Conservation (phyloP, 2,888 invertebrate genomes). For the Dendrolimus pini region DNA sequence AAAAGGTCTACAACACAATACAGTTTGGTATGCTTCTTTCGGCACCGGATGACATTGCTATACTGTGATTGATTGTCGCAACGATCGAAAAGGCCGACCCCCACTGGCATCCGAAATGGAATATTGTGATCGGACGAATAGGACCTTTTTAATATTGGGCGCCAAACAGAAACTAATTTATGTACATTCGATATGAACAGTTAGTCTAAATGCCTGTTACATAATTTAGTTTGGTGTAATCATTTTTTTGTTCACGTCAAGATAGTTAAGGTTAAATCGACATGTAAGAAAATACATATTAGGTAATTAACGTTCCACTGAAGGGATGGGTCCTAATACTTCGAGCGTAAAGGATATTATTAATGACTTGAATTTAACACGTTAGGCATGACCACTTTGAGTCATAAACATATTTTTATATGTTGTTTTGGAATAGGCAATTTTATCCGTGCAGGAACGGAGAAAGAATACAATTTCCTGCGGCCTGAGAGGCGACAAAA, state of each 20-base stretch:
- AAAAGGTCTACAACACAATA: conserved; percentile 10
- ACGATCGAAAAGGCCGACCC: conserved; percentile 68
- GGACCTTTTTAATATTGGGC: conserved; percentile 61
- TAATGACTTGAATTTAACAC: conserved; percentile 32
- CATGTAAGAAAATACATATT: conserved; percentile 6
- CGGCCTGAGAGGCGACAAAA: too few relatives aligned
- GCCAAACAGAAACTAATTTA: conserved; percentile 58
- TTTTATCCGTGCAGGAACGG: too few relatives aligned
- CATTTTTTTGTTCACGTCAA: background rate
- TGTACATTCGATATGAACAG: conserved; percentile 31
- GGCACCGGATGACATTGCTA: conserved; percentile 69
- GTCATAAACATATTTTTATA: too few relatives aligned
- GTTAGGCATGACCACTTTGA: too few relatives aligned
- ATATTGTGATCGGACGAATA: conserved; percentile 55
- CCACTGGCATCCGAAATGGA: conserved; percentile 73
- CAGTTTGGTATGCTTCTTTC: conserved; percentile 46
- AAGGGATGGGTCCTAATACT: conserved; percentile 17
- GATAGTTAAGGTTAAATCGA: conserved; percentile 11
- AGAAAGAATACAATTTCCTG: too few relatives aligned
- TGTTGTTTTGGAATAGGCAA: too few relatives aligned
- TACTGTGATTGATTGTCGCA: conserved; percentile 73
- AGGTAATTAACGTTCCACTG: background rate
- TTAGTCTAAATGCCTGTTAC: conserved; percentile 18
- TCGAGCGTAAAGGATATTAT: conserved; percentile 38
- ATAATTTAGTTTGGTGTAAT: conserved; percentile 13